Base-by-base conservation (phyloP, 2,888 invertebrate species). In the Eurytoma californica region DNA sequence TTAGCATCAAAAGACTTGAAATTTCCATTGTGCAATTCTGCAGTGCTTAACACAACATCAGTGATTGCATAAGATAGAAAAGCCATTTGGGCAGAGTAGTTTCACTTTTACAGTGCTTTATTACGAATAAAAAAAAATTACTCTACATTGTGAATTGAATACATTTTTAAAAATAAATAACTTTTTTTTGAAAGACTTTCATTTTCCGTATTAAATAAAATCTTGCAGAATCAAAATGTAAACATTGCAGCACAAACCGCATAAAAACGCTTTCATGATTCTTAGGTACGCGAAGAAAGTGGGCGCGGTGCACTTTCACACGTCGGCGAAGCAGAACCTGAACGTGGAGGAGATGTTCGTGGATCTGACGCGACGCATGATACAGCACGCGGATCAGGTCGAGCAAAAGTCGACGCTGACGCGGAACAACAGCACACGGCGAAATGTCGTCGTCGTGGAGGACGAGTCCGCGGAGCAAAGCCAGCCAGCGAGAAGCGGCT, bases 321-420 rank as follows among this genome's bases (percentile, higher is more conserved):
- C 98, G 51, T 98, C 98, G 49, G 98, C 98, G 0, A 98, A 98
- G 91, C 91, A 94, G 79, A 97, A 97, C 89, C 94, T 95, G 89
- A 97, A 97, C 49, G 95, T 98, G 5, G 97, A 97, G 88, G 97
- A 98, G 81, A 92, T 98, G 87, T 98, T 98, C 89, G 90, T 97
- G 67, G 94, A 96, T 83, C 91, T 98, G 79, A 95, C 96, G 55
- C 93, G 93, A 86, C 93, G 94, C 85, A 95, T 97, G 95, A 93
- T 96, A 76, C 83, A 85, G 7, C 88, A 88, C 53, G 88, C 89
- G 0, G 89, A 89, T 49, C 84, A 88, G 55, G 84, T 83, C 1
- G 86, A 89, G 69, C 85, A 88, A 74, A 87, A 86, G 51, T 86
- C 89, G 7, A 86, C 87, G 5, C 83, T 91, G n/a, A 89, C 88